Evolutionary conservation across 1,140 invertebrate genomes (phyloP).

Genomic region (Sesamia nonagrioides): DNA sequence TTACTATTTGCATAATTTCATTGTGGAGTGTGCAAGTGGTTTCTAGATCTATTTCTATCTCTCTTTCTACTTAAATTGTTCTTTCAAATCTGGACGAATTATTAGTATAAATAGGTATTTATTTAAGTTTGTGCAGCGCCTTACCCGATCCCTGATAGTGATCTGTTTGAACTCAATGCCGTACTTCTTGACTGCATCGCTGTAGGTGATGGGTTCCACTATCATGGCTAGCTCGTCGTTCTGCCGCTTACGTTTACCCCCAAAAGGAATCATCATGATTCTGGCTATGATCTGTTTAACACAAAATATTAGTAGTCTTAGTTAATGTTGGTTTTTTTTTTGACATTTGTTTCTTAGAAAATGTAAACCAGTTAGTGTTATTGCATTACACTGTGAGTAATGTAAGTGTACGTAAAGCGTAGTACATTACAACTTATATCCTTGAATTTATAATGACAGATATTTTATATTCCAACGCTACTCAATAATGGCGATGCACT

Average conservation of each 20-base stretch:
- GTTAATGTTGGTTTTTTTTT: neutral
- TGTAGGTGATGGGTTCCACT: conserved; percentile 74
- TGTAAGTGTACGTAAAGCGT: no score
- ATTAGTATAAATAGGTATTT: neutral
- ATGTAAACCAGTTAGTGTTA: neutral
- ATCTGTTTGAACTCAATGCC: conserved; percentile 69
- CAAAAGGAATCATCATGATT: conserved; percentile 63
- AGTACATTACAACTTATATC: no score
- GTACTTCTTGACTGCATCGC: conserved; percentile 70
- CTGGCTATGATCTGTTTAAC: conserved; percentile 58
- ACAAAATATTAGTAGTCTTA: neutral
- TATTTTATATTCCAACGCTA: no score
- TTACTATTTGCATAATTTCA: no score
- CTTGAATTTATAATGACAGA: no score
- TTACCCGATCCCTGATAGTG: conserved; percentile 63
- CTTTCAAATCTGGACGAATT: neutral
- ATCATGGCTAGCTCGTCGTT: conserved; percentile 68
- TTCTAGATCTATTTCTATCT: no score
- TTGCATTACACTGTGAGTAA: neutral
- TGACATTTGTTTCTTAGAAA: neutral
- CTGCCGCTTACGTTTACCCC: conserved; percentile 57
- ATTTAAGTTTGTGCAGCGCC: neutral
- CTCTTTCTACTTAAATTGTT: neutral
- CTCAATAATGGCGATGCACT: no score
- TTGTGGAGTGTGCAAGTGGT: no score